Evolutionary conservation across 2,113 vertebrate genomes (phyloP).

Genomic region (Condylura cristata): DNA sequence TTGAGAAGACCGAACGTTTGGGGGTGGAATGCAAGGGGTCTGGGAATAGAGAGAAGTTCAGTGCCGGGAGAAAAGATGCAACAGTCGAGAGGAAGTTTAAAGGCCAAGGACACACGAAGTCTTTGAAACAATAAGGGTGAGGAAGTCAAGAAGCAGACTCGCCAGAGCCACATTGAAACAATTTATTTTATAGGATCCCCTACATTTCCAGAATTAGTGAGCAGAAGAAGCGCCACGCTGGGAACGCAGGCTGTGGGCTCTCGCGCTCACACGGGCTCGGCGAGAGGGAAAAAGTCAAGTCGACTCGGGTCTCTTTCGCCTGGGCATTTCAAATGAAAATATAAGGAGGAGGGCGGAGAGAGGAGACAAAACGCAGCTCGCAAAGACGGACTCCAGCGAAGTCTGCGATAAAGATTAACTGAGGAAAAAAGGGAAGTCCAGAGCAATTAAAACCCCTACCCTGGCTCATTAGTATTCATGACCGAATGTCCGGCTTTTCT

Average conservation of each 20-base stretch:
- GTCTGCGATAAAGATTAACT: conserved; percentile 66
- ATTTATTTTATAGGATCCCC: conserved; percentile 67
- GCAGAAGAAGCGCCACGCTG: conserved; percentile 44
- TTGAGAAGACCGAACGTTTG: background rate
- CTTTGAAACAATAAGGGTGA: conserved; percentile 59
- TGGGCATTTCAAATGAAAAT: conserved; percentile 40
- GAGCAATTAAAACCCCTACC: conserved; percentile 82
- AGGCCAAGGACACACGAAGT: conserved; percentile 58
- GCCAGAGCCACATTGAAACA: conserved; percentile 66
- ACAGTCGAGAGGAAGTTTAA: conserved; percentile 59
- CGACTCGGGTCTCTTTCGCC: background rate
- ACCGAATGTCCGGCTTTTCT: conserved; percentile 80
- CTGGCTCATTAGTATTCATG: conserved; percentile 85
- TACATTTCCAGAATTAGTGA: conserved; percentile 57
- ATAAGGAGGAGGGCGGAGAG: background rate
- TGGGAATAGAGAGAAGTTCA: background rate
- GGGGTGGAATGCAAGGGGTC: background rate
- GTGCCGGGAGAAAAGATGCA: conserved; percentile 46
- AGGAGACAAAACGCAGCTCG: background rate
- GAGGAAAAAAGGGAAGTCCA: conserved; percentile 66
- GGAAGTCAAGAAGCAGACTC: conserved; percentile 69
- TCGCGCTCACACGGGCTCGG: background rate
- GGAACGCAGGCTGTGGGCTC: conserved; percentile 48
- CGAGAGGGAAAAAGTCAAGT: conserved; percentile 24
- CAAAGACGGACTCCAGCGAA: background rate